Conservation (phyloP, 1,140 invertebrate species). For the Camponotus pennsylvanicus region DNA sequence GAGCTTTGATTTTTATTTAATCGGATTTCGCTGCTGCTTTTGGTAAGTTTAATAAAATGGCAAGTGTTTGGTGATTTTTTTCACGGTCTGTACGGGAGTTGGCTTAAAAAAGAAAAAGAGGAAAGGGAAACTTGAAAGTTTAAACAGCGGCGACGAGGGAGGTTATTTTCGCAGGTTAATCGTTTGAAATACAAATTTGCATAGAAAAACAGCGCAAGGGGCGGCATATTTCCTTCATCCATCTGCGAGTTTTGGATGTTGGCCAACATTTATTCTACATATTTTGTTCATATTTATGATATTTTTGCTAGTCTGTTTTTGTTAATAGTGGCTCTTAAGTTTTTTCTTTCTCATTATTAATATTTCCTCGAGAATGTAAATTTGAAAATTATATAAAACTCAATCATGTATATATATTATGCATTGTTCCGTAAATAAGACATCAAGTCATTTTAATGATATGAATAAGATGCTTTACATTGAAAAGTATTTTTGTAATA, state of each 20-base stretch:
- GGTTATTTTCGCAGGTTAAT: conserved; percentile 73
- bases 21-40: neutral
- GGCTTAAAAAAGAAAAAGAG: conserved; percentile 22
- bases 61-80: conserved; percentile 29
- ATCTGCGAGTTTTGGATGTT: conserved; percentile 56
- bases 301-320: conserved; percentile 42
- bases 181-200: conserved; percentile 74
- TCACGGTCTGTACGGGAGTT: neutral
- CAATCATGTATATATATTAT: neutral
- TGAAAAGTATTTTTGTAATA: neutral
- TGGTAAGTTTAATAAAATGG: conserved; percentile 7
- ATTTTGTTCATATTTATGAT: conserved; percentile 37
- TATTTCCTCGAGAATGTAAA: neutral
- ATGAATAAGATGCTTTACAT: neutral
- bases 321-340: conserved; percentile 24
- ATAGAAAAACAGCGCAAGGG: conserved; percentile 71
- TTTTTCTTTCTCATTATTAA: conserved; percentile 4
- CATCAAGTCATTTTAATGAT: neutral
- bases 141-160: conserved; percentile 20
- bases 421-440: neutral
- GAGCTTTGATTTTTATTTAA: neutral
- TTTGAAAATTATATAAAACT: neutral
- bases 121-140: conserved; percentile 40
- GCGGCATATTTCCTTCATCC: conserved; percentile 10
- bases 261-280: neutral